Evolutionary conservation across 1,140 invertebrate species (phyloP), one percentile per base, ranked within the genome.

Genomic region (Armadillidium nasatum): DNA sequence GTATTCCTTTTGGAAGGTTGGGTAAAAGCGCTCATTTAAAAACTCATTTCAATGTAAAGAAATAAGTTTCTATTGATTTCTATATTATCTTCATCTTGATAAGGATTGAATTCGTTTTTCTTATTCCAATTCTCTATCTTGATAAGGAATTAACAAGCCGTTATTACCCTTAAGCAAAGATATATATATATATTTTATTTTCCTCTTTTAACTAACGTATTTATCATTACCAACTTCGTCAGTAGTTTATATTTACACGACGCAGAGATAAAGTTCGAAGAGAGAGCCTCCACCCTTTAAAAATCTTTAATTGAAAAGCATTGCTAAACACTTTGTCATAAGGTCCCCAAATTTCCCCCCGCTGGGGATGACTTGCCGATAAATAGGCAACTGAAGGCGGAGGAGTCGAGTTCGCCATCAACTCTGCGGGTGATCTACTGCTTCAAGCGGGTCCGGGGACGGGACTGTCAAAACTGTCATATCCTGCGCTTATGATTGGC

Each of bases 251-350:
- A 60, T 15, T 60, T 15, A 60, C 2, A 15, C 50, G 11, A 15
- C 50, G 50, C 33, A 33, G 33, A 33, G 33, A 33, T 33, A 33
- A n/a, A 33, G 33, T 33, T 33, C 33, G 1, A 1, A 1, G 33
- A 33, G 6, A 33, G 50, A 4, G 50, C 50, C 1, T 60, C 11
- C 50, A 60, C 50, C n/a, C n/a, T n/a, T n/a, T n/a, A 60, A 60
- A 60, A 60, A 19, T 19, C 33, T 33, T 33, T 60, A 60, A 60
- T 60, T 60, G 50, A 60, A 60, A 60, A 60, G 2, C 50, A 60
- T 60, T 19, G 50, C 50, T 60, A 60, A 60, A 60, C 50, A 60
- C 50, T 1, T 60, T 60, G 50, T 60, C 50, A 60, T 60, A 60
- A 60, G 50, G n/a, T n/a, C 7, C 50, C 19, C 50, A 3, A 60